Conservation (phyloP, 2,888 invertebrate species). For the Mimumesa dahlbomi region DNA sequence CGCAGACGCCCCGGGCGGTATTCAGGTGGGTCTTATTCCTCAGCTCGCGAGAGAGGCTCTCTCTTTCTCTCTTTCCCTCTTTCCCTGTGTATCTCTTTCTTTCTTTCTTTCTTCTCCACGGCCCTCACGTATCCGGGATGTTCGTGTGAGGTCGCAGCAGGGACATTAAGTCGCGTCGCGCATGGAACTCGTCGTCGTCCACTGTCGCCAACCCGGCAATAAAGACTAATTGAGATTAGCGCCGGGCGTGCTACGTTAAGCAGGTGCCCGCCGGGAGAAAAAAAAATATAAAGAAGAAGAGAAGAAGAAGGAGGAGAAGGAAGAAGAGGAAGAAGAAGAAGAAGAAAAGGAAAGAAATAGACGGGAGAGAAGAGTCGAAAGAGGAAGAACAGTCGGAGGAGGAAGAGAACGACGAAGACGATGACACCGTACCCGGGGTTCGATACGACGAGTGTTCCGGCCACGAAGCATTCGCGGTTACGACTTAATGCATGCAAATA, state of each 20-base stretch:
- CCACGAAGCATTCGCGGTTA: background rate
- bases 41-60: background rate
- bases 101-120: conserved; percentile 7
- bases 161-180: conserved; percentile 43
- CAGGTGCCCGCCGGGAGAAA: conserved; percentile 39
- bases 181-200: conserved; percentile 43
- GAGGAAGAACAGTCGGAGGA: background rate
- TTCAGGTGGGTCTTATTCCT: conserved; percentile 31
- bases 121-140: conserved; percentile 31
- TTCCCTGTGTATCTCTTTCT: conserved; percentile 3
- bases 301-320: background rate
- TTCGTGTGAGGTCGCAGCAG: conserved; percentile 53
- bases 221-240: conserved; percentile 66
- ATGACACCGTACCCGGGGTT: background rate
- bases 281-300: conserved; percentile 14
- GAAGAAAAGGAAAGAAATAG: background rate
- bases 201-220: conserved; percentile 59
- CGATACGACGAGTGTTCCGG: background rate
- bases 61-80: conserved; percentile 6
- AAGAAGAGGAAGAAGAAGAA: background rate
- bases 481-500: conserved; percentile 31
- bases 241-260: conserved; percentile 48
- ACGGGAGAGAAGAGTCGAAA: background rate
- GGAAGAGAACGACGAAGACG: background rate
- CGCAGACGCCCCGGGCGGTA: conserved; percentile 10